phyloP scores from a whole-genome alignment of 2,113 vertebrate species.

The Athene noctua region DNA sequence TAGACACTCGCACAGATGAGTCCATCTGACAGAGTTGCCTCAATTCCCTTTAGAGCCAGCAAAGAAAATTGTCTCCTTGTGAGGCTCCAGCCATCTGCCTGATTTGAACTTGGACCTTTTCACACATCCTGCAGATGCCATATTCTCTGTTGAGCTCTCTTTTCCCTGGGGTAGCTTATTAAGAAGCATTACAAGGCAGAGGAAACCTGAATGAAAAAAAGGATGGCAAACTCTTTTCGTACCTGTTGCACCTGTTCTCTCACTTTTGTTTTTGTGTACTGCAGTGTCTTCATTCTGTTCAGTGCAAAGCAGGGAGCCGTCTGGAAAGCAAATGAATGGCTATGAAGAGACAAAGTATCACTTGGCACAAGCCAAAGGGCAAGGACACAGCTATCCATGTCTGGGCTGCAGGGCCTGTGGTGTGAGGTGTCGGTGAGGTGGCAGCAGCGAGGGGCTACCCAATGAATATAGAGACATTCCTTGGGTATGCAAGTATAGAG shows the following conservation, averaged over 20 bases:
- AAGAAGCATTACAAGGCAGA: background rate
- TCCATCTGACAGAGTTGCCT: background rate
- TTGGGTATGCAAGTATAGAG: background rate
- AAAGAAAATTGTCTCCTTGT: background rate
- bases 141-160: background rate
- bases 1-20: background rate
- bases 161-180: background rate
- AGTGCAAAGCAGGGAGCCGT: background rate
- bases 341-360: background rate
- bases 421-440: background rate
- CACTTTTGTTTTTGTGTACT: background rate
- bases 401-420: background rate
- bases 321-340: background rate
- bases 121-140: background rate
- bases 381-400: background rate
- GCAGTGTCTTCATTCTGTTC: background rate
- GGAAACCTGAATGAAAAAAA: background rate
- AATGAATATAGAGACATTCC: background rate
- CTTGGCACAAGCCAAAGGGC: background rate
- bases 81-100: background rate
- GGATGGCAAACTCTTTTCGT: background rate
- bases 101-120: background rate
- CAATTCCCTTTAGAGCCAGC: background rate
- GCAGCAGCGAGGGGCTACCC: background rate
- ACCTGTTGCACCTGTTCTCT: background rate